Conservation (phyloP, 1,140 invertebrate species). For the Aphidius ervi region DNA sequence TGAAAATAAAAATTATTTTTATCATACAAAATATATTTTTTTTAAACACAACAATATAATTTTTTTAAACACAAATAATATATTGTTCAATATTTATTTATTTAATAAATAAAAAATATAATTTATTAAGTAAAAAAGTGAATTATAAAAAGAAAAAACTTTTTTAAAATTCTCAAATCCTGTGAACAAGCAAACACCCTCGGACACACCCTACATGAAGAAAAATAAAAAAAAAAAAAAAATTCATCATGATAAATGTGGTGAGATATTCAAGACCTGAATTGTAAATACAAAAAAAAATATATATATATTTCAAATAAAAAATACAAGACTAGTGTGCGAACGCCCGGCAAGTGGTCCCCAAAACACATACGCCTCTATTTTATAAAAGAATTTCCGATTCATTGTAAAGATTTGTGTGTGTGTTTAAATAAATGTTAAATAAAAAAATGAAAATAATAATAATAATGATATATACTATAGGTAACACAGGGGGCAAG, state of each 20-base stretch:
- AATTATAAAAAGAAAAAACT: not conserved
- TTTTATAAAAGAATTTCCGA: conserved; percentile 49
- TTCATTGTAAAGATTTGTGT: conserved; percentile 40
- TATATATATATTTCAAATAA: not conserved
- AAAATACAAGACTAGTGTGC: conserved; percentile 37
- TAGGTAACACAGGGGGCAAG: conserved; percentile 24
- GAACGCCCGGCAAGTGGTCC: conserved; percentile 49
- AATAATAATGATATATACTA: conserved; percentile 46
- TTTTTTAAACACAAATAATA: not conserved
- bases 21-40: not conserved
- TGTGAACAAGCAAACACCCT: conserved; percentile 8
- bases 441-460: not conserved
- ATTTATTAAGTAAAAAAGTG: no score
- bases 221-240: conserved; percentile 11
- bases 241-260: conserved; percentile 30
- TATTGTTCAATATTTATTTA: no score
- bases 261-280: conserved; percentile 3
- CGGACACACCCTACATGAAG: conserved; percentile 14
- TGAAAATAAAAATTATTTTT: not conserved
- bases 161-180: not conserved
- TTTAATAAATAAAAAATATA: no score
- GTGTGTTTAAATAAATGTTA: conserved; percentile 20
- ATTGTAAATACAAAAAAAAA: no score
- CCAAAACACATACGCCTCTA: conserved; percentile 19
- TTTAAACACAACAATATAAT: not conserved